phyloP scores from a whole-genome alignment of 2,888 invertebrate genomes.

The Nephrocerus scutellatus region DNA sequence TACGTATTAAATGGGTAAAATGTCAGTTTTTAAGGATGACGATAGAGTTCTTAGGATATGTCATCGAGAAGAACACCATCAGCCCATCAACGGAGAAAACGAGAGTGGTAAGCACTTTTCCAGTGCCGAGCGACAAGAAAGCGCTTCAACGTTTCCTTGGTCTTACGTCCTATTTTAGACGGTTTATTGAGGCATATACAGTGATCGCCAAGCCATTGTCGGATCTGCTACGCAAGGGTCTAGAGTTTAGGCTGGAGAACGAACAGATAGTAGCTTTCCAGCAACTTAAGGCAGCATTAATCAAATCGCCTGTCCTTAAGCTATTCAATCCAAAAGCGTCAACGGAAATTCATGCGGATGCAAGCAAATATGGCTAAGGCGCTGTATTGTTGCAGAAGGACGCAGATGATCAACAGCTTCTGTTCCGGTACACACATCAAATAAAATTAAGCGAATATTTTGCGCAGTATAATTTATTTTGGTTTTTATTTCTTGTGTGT shows the following conservation, averaged over 20 bases:
- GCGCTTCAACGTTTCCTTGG: constrained; percentile 5
- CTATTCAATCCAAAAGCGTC: not conserved
- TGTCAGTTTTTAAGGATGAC: too few species aligned
- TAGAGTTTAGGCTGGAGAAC: constrained; percentile 20
- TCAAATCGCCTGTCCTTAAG: too few species aligned
- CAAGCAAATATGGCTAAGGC: too few species aligned
- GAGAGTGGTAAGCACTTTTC: constrained; percentile 1
- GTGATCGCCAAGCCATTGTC: constrained; percentile 3
- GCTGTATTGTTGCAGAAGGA: too few species aligned
- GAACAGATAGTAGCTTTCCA: constrained; percentile 23
- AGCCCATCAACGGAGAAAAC: not conserved
- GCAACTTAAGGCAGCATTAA: constrained; percentile 19
- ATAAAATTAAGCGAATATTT: too few species aligned
- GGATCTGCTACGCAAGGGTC: constrained; percentile 16
- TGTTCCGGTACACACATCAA: too few species aligned
- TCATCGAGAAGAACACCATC: constrained; percentile 1
- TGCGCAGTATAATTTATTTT: too few species aligned
- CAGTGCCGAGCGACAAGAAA: constrained; percentile 2
- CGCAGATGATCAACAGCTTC: too few species aligned
- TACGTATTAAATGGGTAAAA: constrained; percentile 6
- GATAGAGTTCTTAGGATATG: constrained; percentile 11
- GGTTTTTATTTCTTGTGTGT: too few species aligned
- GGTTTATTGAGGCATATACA: constrained; percentile 5
- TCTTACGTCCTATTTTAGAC: constrained; percentile 8
- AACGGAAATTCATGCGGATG: too few species aligned